A percentile compares a stretch with the other conserved stretches of the same genome.
These are phyloP conservation scores for Macrostomum lignano DNA, from an alignment of 1,140 invertebrate species.

Conservation along the genomic window DNA sequence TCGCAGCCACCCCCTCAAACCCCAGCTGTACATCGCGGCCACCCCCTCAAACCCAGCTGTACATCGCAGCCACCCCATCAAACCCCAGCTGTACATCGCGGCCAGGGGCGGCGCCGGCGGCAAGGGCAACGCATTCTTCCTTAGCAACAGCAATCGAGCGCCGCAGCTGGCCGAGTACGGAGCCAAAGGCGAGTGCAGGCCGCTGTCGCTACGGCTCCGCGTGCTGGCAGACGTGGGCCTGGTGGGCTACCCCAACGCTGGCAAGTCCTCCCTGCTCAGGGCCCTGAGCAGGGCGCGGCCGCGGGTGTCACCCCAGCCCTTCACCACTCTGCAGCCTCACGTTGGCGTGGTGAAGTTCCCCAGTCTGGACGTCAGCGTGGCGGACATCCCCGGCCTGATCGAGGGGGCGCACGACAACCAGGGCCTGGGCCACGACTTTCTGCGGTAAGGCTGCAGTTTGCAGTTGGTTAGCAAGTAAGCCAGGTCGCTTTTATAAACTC, in stretches of 20 bases:
- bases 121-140: conserved; percentile 69
- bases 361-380: background rate
- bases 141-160: conserved; percentile 47
- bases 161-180: conserved; percentile 62
- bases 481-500: too few species aligned
- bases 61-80: too few species aligned
- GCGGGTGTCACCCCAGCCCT: conserved; percentile 74
- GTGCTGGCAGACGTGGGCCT: conserved; percentile 77
- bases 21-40: too few species aligned
- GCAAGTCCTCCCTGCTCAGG: conserved; percentile 68
- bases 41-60: background rate
- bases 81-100: conserved; percentile 35
- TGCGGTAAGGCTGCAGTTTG: too few species aligned
- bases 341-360: conserved; percentile 61
- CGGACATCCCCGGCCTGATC: conserved; percentile 4
- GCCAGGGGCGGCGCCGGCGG: conserved; percentile 77
- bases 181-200: conserved; percentile 44
- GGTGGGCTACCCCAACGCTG: conserved; percentile 78
- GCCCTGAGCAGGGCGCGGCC: conserved; percentile 64
- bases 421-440: conserved; percentile 1
- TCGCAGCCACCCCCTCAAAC: too few species aligned
- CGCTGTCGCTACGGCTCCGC: conserved; percentile 42
- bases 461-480: too few species aligned
- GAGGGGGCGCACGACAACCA: background rate
- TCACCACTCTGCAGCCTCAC: conserved; percentile 71